phyloP scores from a whole-genome alignment of 1,140 invertebrate species.

The Ylistrum balloti region DNA sequence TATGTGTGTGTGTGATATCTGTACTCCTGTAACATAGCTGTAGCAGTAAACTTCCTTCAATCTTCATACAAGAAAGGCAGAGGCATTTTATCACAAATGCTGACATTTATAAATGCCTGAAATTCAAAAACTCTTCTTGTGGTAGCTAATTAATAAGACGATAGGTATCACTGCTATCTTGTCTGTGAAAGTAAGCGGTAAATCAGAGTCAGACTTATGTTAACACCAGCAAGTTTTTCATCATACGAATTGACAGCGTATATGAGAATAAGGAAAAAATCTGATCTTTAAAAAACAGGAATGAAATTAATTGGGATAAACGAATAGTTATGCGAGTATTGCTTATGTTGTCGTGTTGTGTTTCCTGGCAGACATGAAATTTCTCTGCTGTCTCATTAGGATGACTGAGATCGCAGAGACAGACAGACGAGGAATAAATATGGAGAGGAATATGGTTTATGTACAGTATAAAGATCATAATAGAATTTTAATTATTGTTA shows the following conservation, averaged over 20 bases:
- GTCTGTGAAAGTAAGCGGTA: neutral
- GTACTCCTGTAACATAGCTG: too few species aligned
- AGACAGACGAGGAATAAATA: neutral
- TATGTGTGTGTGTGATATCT: neutral
- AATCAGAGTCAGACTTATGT: neutral
- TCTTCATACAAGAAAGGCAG: neutral
- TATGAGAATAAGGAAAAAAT: neutral
- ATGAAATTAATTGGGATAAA: conserved; percentile 18
- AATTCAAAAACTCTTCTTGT: neutral
- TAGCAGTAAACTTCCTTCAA: neutral
- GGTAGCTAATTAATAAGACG: conserved; percentile 1
- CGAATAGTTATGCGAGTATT: neutral
- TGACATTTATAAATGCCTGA: conserved; percentile 19
- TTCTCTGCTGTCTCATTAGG: neutral
- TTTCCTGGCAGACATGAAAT: neutral
- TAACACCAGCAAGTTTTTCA: neutral
- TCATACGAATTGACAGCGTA: neutral
- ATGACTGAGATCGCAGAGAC: neutral
- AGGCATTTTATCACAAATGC: neutral
- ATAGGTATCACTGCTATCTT: neutral
- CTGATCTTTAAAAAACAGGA: neutral
- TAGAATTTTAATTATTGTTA: neutral
- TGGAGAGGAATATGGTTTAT: neutral
- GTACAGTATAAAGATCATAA: neutral
- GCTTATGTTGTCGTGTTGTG: neutral